These are phyloP conservation scores for Amia ocellicauda DNA, from an alignment of 2,113 vertebrate species.

Conservation along the genomic window DNA sequence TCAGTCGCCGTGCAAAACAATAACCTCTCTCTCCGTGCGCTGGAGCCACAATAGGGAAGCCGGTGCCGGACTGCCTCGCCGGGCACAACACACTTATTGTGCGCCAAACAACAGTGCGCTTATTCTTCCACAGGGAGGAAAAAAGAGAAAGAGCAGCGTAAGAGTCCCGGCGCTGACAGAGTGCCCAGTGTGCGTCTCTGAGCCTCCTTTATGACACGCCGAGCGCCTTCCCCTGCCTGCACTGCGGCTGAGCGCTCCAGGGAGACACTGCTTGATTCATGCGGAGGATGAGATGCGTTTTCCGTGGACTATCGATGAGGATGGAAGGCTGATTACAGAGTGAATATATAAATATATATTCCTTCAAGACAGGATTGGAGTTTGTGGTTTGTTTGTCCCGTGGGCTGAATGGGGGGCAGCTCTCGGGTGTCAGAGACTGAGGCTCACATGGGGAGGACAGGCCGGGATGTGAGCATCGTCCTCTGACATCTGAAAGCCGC, in stretches of 20 bases:
- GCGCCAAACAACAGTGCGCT: constrained; percentile 71
- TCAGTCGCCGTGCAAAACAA: constrained; percentile 24
- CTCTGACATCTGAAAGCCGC: no score
- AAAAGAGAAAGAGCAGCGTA: constrained; percentile 54
- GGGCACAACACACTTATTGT: constrained; percentile 84
- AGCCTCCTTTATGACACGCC: constrained; percentile 62
- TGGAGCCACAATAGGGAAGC: constrained; percentile 65
- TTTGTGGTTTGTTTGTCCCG: no score
- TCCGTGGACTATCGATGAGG: no score
- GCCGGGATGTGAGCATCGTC: no score
- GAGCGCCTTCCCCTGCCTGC: background rate
- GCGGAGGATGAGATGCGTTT: no score
- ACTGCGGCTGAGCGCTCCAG: background rate
- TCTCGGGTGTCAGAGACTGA: no score
- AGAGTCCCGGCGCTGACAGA: constrained; percentile 72
- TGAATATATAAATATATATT: no score
- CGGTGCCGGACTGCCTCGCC: constrained; percentile 68
- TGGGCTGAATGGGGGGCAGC: no score
- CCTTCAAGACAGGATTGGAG: no score
- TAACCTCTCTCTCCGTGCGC: constrained; percentile 41
- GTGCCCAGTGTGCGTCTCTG: constrained; percentile 64
- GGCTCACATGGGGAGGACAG: no score
- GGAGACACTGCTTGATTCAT: background rate
- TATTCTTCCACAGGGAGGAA: constrained; percentile 60
- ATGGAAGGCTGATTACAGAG: no score